Evolutionary conservation across 2,888 invertebrate genomes (phyloP).

Genomic region (Nephrotoma flavescens): DNA sequence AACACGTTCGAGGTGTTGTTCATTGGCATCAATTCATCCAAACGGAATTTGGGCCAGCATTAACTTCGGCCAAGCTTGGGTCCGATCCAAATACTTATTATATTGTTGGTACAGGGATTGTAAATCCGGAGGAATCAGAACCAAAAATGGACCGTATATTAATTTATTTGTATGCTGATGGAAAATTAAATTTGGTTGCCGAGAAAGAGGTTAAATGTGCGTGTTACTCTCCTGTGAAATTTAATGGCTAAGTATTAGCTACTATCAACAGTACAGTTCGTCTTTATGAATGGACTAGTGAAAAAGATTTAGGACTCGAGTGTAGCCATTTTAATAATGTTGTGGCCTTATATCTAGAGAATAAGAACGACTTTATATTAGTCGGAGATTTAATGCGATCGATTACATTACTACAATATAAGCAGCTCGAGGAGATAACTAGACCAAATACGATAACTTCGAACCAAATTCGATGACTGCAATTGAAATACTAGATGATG

Average conservation of each 20-base stretch:
- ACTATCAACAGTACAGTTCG: slow-evolving; percentile 94
- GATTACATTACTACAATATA: slow-evolving; percentile 86
- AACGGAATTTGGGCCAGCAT: slow-evolving; percentile 78
- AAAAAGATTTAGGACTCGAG: slow-evolving; percentile 87
- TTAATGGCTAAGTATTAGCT: slow-evolving; percentile 91
- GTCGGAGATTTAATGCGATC: slow-evolving; percentile 97
- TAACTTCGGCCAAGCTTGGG: slow-evolving; percentile 80
- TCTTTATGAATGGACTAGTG: slow-evolving; percentile 93
- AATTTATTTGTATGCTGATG: slow-evolving; percentile 80
- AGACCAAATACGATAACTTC: too few species aligned
- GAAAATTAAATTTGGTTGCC: slow-evolving; percentile 68
- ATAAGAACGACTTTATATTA: slow-evolving; percentile 93
- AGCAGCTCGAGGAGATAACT: slow-evolving; percentile 90
- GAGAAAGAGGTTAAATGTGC: slow-evolving; percentile 94
- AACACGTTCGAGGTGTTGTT: slow-evolving; percentile 93
- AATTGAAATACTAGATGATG: slow-evolving; percentile 93
- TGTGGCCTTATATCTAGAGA: slow-evolving; percentile 83
- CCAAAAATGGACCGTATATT: slow-evolving; percentile 73
- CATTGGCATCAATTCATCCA: slow-evolving; percentile 88
- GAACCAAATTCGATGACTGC: slow-evolving; percentile 98
- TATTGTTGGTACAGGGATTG: slow-evolving; percentile 85
- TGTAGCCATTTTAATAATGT: slow-evolving; percentile 98
- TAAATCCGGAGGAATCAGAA: slow-evolving; percentile 92
- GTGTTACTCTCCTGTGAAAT: slow-evolving; percentile 82
- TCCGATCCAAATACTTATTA: slow-evolving; percentile 87